phyloP scores from a whole-genome alignment of 2,888 invertebrate species.

The Oasisia sp. region DNA sequence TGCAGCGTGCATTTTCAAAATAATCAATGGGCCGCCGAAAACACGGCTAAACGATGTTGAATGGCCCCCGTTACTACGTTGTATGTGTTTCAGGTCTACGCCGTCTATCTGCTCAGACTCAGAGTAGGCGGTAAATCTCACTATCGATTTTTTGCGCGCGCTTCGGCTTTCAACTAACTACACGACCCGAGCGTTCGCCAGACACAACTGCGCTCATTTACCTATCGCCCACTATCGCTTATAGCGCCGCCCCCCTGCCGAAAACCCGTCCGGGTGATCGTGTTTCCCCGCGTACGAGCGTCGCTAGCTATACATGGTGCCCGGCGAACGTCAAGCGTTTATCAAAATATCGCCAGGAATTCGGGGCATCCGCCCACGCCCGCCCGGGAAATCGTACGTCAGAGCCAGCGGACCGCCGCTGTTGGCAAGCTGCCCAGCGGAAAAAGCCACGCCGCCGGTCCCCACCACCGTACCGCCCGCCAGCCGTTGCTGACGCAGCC shows the following conservation, averaged over 20 bases:
- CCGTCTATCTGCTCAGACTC: neutral
- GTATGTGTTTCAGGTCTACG: neutral
- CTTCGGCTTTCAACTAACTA: neutral
- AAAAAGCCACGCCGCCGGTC: neutral
- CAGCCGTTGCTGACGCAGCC: too few relatives aligned
- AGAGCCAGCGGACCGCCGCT: neutral
- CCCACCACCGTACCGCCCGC: neutral
- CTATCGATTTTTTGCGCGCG: neutral
- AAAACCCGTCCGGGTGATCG: neutral
- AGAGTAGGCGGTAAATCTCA: neutral
- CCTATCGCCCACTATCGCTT: neutral
- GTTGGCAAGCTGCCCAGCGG: neutral
- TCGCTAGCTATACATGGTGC: constrained; percentile 12
- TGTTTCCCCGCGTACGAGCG: neutral
- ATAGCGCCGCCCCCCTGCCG: neutral
- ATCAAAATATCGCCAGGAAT: constrained; percentile 13
- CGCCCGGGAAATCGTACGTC: neutral
- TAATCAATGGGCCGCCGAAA: neutral
- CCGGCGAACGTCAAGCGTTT: constrained; percentile 2
- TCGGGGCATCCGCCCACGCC: constrained; percentile 1
- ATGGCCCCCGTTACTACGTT: neutral
- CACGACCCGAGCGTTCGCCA: neutral
- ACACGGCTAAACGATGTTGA: neutral
- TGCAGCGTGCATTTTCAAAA: neutral
- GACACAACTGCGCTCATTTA: neutral